These are phyloP conservation scores for Lycophotia porphyrea DNA, from an alignment of 2,888 invertebrate genomes.

Conservation along the genomic window DNA sequence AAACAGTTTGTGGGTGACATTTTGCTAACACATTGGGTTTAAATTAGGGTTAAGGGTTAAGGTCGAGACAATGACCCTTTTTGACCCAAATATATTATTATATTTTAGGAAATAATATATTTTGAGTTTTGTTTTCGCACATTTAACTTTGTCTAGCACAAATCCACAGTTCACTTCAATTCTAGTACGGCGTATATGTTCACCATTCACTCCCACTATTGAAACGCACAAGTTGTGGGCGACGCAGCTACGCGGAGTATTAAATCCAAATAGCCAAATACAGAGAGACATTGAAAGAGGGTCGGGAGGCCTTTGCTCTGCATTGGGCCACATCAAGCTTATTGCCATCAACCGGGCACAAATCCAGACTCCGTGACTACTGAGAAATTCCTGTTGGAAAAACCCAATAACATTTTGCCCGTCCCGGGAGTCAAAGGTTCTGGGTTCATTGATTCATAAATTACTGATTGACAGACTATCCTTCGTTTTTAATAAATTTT, in stretches of 20 bases:
- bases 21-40: not conserved
- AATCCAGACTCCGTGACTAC: too few species aligned
- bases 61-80: not conserved
- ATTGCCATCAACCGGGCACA: too few species aligned
- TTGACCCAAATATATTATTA: too few species aligned
- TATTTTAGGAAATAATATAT: not conserved
- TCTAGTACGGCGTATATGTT: not conserved
- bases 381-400: too few species aligned
- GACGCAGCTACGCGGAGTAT: too few species aligned
- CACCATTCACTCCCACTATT: conserved; percentile 8
- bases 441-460: not conserved
- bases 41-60: not conserved
- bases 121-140: too few species aligned
- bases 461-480: not conserved
- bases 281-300: too few species aligned
- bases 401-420: too few species aligned
- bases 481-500: not conserved
- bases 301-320: too few species aligned
- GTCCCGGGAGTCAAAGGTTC: too few species aligned
- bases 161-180: not conserved
- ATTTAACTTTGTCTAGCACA: not conserved
- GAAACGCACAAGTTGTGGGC: conserved; percentile 34
- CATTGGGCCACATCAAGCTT: too few species aligned
- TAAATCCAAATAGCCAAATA: too few species aligned
- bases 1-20: not conserved